Percentiles rank a stretch among this genome's conserved stretches.
phyloP scores from a whole-genome alignment of 2,797 vertebrate genomes.

The Sardinella longiceps region DNA sequence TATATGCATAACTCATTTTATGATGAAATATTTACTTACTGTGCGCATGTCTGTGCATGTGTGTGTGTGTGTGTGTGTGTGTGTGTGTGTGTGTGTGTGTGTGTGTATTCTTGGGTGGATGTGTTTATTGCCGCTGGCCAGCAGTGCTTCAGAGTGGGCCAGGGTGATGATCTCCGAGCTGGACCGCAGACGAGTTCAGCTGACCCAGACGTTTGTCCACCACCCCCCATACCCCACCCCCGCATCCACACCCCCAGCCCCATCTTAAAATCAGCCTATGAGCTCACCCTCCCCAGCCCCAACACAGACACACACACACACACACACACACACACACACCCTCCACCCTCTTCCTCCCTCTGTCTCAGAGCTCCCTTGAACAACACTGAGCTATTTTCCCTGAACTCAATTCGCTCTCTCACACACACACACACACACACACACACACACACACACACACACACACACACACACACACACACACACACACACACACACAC shows the following conservation, averaged over 20 bases:
- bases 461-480: not conserved
- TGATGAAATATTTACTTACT: not conserved
- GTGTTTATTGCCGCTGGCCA: constrained; percentile 3
- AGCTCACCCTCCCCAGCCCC: not conserved
- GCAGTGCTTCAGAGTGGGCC: not conserved
- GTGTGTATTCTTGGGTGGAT: not conserved
- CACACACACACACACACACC: too few relatives aligned
- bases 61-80: too few relatives aligned
- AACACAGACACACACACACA: too few relatives aligned
- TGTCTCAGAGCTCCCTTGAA: not conserved
- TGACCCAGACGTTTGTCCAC: not conserved
- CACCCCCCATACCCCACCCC: too few relatives aligned
- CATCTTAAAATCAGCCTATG: not conserved
- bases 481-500: not conserved
- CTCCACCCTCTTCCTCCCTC: not conserved
- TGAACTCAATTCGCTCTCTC: not conserved
- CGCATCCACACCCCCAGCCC: not conserved
- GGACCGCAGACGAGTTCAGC: not conserved
- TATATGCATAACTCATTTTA: not conserved
- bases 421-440: not conserved
- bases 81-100: not conserved
- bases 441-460: not conserved
- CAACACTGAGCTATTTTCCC: not conserved
- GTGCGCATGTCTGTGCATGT: not conserved
- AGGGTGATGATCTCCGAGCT: constrained; percentile 24